A percentile compares a stretch with the other conserved stretches of the same genome.
These are phyloP conservation scores for Polyommatus iphigenia DNA, from an alignment of 2,888 invertebrate genomes.

Conservation along the genomic window DNA sequence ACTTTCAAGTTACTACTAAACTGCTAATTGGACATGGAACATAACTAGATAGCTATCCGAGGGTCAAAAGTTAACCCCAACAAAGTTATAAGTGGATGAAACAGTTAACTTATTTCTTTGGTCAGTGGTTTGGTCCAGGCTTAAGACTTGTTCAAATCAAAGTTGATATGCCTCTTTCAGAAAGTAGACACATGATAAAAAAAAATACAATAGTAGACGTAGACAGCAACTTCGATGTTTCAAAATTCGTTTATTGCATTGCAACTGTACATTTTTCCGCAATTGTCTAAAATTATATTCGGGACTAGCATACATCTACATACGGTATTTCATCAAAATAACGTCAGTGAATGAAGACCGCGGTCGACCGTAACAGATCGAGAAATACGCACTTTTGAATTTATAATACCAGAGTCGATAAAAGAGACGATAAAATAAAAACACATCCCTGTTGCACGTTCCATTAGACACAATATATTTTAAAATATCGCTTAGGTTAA, in stretches of 20 bases:
- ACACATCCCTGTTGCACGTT: not conserved
- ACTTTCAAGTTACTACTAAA: not conserved
- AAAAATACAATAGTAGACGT: not conserved
- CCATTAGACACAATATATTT: not conserved
- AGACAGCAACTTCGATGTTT: too few relatives aligned
- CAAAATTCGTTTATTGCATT: too few relatives aligned
- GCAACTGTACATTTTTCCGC: too few relatives aligned
- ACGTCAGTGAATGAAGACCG: too few relatives aligned
- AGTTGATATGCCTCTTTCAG: not conserved
- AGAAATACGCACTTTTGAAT: too few relatives aligned
- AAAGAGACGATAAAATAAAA: not conserved
- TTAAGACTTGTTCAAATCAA: conserved; percentile 2
- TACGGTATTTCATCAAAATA: too few relatives aligned
- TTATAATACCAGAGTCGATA: not conserved
- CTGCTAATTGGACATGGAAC: not conserved
- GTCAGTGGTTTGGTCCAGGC: not conserved
- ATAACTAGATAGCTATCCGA: not conserved
- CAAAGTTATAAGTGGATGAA: conserved; percentile 6
- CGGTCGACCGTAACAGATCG: too few relatives aligned
- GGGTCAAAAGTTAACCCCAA: conserved; percentile 1
- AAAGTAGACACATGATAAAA: not conserved
- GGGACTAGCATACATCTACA: too few relatives aligned
- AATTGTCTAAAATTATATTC: too few relatives aligned
- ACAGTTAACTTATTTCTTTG: not conserved
- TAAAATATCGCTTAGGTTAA: not conserved